Percentiles rank a stretch among this genome's conserved stretches.
phyloP scores from a whole-genome alignment of 2,113 vertebrate species.

The Mesoclemmys tuberculata region DNA sequence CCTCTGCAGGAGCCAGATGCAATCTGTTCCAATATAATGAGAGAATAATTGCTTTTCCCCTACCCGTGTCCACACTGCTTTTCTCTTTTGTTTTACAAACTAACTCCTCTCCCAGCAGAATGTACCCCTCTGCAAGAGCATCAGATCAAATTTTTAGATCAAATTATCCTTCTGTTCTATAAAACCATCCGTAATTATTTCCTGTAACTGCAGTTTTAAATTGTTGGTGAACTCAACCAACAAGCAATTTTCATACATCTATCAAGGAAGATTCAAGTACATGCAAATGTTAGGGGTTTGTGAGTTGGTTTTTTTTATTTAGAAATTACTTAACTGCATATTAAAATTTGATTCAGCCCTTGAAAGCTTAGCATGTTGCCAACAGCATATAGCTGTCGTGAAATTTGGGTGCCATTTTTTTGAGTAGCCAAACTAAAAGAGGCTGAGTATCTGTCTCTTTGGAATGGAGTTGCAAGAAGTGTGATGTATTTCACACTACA shows the following conservation, averaged over 20 bases:
- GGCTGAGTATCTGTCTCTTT: not conserved
- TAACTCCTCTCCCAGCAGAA: conserved; percentile 51
- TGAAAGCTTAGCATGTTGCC: conserved; percentile 64
- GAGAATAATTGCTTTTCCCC: conserved; percentile 75
- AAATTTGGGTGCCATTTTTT: conserved; percentile 49
- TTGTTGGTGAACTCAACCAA: conserved; percentile 72
- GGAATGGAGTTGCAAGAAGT: not conserved
- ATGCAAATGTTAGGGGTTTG: conserved; percentile 66
- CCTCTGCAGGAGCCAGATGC: conserved; percentile 24
- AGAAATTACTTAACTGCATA: conserved; percentile 61
- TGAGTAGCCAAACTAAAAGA: not conserved
- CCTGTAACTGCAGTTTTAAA: conserved; percentile 68
- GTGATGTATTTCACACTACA: not conserved
- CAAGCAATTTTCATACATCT: conserved; percentile 76
- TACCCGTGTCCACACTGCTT: conserved; percentile 53
- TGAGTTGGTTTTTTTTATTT: conserved; percentile 59
- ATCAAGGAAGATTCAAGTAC: conserved; percentile 66
- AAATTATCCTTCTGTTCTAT: conserved; percentile 75
- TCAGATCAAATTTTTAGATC: conserved; percentile 76
- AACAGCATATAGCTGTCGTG: conserved; percentile 52
- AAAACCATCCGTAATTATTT: conserved; percentile 70
- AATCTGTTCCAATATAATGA: conserved; percentile 57
- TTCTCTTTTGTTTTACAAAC: conserved; percentile 69
- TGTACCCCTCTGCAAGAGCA: conserved; percentile 51
- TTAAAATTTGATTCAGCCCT: conserved; percentile 14